Conservation (phyloP, 2,113 vertebrate genomes). For the Acrocephalus kingi region DNA sequence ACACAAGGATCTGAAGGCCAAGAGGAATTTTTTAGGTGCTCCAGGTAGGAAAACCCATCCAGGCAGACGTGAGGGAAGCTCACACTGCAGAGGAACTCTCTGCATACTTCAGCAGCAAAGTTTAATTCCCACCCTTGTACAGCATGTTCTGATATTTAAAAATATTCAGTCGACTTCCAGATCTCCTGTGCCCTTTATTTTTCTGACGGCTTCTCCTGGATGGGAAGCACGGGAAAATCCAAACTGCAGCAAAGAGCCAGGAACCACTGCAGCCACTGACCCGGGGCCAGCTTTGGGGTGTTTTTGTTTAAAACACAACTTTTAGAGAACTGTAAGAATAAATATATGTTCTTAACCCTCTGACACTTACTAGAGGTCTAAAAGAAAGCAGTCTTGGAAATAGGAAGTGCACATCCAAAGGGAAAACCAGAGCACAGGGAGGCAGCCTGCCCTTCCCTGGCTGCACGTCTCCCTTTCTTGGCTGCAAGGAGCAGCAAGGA, state of each 20-base stretch:
- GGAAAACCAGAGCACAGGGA: neutral
- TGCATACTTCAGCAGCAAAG: neutral
- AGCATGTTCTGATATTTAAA: neutral
- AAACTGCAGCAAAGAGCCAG: neutral
- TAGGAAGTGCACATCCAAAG: neutral
- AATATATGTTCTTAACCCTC: neutral
- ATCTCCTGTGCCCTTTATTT: neutral
- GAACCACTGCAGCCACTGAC: neutral
- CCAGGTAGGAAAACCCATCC: fast-evolving
- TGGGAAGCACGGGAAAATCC: neutral
- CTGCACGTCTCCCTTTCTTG: neutral
- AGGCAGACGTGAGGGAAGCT: neutral
- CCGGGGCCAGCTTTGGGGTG: neutral
- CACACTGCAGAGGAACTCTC: neutral
- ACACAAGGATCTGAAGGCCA: neutral
- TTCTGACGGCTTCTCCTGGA: neutral
- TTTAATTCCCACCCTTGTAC: neutral
- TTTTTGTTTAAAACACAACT: neutral
- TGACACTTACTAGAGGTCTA: neutral
- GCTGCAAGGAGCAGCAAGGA: constrained; percentile 17
- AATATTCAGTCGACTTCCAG: neutral
- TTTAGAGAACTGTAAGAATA: neutral
- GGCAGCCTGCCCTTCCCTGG: neutral
- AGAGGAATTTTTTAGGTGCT: neutral
- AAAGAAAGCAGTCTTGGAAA: neutral